Evolutionary conservation across 1,140 invertebrate genomes (phyloP).

Genomic region (Drosophila pseudoobscura): DNA sequence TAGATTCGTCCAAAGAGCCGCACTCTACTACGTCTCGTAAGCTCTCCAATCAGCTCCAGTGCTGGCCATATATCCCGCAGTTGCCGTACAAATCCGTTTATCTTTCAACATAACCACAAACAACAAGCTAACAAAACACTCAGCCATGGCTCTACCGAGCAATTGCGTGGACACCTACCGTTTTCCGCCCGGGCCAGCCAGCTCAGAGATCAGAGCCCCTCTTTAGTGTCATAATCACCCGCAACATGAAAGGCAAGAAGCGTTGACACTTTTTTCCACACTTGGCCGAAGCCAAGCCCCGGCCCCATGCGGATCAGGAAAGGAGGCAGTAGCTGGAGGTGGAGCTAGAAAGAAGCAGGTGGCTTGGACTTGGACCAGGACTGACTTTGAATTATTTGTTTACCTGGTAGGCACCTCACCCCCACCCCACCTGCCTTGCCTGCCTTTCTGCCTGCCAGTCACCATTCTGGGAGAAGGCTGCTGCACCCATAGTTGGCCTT

Average conservation of each 20-base stretch:
- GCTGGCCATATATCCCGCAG: background rate
- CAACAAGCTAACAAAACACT: conserved; percentile 28
- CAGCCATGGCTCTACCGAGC: conserved; percentile 7
- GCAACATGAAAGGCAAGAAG: conserved; percentile 21
- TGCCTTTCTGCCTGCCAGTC: conserved; percentile 10
- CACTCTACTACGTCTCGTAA: conserved; percentile 1
- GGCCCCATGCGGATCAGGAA: conserved; percentile 16
- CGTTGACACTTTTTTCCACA: conserved; percentile 64
- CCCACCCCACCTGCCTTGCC: conserved; percentile 18
- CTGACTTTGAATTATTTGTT: conserved; percentile 82
- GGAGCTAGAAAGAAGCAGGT: conserved; percentile 49
- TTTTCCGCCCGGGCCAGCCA: too few species aligned
- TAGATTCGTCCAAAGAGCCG: too few species aligned
- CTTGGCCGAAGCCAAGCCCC: conserved; percentile 33
- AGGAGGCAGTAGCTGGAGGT: conserved; percentile 1
- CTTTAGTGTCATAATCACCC: conserved; percentile 77
- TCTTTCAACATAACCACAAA: conserved; percentile 23
- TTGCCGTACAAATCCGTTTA: conserved; percentile 25
- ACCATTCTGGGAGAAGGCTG: conserved; percentile 20
- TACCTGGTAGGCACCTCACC: conserved; percentile 37
- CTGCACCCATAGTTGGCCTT: conserved; percentile 8
- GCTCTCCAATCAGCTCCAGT: conserved; percentile 21
- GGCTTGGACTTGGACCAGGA: conserved; percentile 25
- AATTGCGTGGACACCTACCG: conserved; percentile 7
- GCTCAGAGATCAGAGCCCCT: conserved; percentile 48